Evolutionary conservation across 2,888 invertebrate genomes (phyloP), one percentile per base, ranked within the genome.

Genomic region (Aspidiotus rigidus): DNA sequence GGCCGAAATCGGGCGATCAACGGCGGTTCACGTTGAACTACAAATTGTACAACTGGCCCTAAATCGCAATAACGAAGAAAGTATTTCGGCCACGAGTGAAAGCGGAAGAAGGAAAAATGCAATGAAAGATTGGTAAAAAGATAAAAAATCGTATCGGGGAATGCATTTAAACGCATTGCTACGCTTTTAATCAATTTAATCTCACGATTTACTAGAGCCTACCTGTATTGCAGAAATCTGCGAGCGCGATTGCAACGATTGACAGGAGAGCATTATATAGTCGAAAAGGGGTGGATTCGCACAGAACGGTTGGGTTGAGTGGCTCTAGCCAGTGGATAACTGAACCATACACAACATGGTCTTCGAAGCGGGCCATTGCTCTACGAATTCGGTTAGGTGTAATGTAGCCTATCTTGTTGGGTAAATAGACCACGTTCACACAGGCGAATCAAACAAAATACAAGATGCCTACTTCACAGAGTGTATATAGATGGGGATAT

Each of bases 61-160:
- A 28, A 28, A 28, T 28, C 28, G 28, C 28, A 49, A 49, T 6
- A 49, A 49, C 49, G 49, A 49, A 49, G 49, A 49, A 49, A 49
- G 49, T 49, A 49, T 49, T 49, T 49, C n/a, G n/a, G 49, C 49
- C 49, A 28, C 28, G 49, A 49, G 49, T 49, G 49, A 49, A 49
- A 49, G 49, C 49, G 49, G 49, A 49, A 49, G 49, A 28, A 28
- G 28, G 28, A 49, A 49, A 49, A 49, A 49, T 49, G 49, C n/a
- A 49, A 49, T n/a, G 49, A 49, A 49, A 49, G 49, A 49, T 49
- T n/a, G 49, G 49, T 49, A 49, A 49, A 49, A 49, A 49, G 49
- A 49, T 49, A 49, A 2, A 49, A 49, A 49, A 49, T 49, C 49
- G 49, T 13, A 49, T 49, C 49, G 49, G n/a, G 28, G 49, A 49